Conservation (phyloP, 2,888 invertebrate genomes). For the Matsumyia berberina region DNA sequence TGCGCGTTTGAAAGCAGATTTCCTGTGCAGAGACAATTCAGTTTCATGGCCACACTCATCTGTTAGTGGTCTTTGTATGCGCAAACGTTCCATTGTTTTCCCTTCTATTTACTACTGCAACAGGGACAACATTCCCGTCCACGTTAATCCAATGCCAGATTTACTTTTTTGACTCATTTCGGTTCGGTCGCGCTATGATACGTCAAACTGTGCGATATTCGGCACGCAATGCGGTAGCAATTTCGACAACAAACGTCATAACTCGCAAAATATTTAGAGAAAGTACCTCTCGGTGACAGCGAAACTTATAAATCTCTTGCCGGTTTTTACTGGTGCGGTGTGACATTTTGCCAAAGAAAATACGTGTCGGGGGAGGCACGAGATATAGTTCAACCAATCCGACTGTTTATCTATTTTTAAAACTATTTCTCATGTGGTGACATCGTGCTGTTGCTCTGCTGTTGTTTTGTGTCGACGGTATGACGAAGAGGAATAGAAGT, state of each 20-base stretch:
- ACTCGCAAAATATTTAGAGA: not conserved
- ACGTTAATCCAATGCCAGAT: not conserved
- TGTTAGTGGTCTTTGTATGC: no score
- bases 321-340: slow-evolving; percentile 40
- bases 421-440: slow-evolving; percentile 60
- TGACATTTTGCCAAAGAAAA: slow-evolving; percentile 23
- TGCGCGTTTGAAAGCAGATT: not conserved
- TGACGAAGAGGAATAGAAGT: slow-evolving; percentile 30
- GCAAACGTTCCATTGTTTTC: not conserved
- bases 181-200: not conserved
- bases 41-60: no score
- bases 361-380: slow-evolving; percentile 37
- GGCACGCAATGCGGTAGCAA: not conserved
- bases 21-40: not conserved
- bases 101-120: not conserved
- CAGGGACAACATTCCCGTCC: not conserved
- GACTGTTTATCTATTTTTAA: slow-evolving; percentile 53
- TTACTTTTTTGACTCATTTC: not conserved
- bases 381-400: slow-evolving; percentile 57
- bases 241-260: slow-evolving; percentile 1
- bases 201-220: slow-evolving; percentile 3
- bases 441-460: slow-evolving; percentile 51
- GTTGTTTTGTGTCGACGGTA: slow-evolving; percentile 25
- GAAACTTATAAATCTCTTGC: not conserved
- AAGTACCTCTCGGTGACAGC: not conserved